Evolutionary conservation across 2,888 invertebrate species (phyloP), one percentile per base, ranked within the genome.

Genomic region (Cybosia mesomella): DNA sequence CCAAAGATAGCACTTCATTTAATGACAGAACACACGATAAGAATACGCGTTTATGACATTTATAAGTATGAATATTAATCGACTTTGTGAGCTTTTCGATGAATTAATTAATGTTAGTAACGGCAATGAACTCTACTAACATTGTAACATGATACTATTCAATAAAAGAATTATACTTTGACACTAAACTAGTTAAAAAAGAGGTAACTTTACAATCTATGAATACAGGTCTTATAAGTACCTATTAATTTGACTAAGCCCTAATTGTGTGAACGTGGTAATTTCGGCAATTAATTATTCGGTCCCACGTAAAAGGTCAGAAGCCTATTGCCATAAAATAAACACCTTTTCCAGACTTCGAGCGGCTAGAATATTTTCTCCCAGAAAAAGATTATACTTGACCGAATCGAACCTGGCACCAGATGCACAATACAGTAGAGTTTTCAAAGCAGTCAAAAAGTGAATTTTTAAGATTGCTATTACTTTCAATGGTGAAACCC

Each of bases 71-170:
- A 1, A 49, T 49, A 49, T 49, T 49, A 49, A 49, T 49, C 8
- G n/a, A n/a, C n/a, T 49, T 49, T 49, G n/a, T 49, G 49, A 49
- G 49, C 49, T n/a, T 49, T 49, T 49, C 49, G n/a, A 49, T 49
- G 49, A n/a, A 49, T n/a, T 49, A 49, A 49, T 49, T 49, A 49
- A 76, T 65, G 58, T 63, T 64, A 72, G 69, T 18, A 49, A 49
- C n/a, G 49, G 49, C 49, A 49, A 49, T 49, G 49, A 49, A 49
- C 49, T 49, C n/a, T 18, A n/a, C 49, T n/a, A 9, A 49, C n/a
- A n/a, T 18, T 43, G 18, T 18, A 1, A 39, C 4, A 28, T 28
- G 28, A 28, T 28, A 28, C 13, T 15, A 39, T 15, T 39, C 15
- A 13, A 39, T 43, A 43, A 43, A 18, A 43, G 15, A 43, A 43